A percentile compares a stretch with the other conserved stretches of the same genome.
These are phyloP conservation scores for Neoscelio sp. DNA, from an alignment of 2,888 invertebrate genomes.

Conservation along the genomic window DNA sequence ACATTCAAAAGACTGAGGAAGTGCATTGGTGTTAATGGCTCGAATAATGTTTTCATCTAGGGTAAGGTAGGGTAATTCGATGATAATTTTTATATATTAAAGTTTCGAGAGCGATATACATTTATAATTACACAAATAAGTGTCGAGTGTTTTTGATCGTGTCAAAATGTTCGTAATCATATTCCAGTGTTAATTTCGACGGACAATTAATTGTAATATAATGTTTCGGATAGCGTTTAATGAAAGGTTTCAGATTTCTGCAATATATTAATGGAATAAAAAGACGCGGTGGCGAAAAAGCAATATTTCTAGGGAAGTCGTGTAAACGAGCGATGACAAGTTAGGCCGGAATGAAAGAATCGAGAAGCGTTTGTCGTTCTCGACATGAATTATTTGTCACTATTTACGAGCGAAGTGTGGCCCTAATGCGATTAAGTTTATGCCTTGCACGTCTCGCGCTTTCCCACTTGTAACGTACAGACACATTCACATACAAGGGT, in stretches of 20 bases:
- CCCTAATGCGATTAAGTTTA: constrained; percentile 65
- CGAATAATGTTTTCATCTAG: constrained; percentile 41
- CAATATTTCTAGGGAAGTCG: neutral
- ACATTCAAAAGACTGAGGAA: constrained; percentile 49
- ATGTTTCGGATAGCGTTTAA: too few species aligned
- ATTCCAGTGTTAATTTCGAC: too few species aligned
- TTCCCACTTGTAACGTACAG: constrained; percentile 37
- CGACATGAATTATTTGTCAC: constrained; percentile 54
- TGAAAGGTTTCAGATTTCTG: too few species aligned
- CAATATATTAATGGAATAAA: constrained; percentile 1
- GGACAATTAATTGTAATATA: too few species aligned
- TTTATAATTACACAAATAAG: too few species aligned
- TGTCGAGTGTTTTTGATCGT: too few species aligned
- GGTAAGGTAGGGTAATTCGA: too few species aligned
- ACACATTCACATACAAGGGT: constrained; percentile 16
- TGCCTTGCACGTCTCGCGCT: constrained; percentile 54
- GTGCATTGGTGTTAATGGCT: constrained; percentile 27
- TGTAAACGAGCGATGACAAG: constrained; percentile 41
- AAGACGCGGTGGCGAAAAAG: neutral
- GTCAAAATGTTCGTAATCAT: too few species aligned
- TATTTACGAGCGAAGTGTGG: constrained; percentile 53
- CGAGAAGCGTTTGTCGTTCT: constrained; percentile 8
- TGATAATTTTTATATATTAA: too few species aligned
- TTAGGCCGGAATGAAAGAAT: constrained; percentile 16
- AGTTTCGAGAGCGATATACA: too few species aligned